Conservation (phyloP, 1,140 invertebrate species). For the Epicauta chinensis region DNA sequence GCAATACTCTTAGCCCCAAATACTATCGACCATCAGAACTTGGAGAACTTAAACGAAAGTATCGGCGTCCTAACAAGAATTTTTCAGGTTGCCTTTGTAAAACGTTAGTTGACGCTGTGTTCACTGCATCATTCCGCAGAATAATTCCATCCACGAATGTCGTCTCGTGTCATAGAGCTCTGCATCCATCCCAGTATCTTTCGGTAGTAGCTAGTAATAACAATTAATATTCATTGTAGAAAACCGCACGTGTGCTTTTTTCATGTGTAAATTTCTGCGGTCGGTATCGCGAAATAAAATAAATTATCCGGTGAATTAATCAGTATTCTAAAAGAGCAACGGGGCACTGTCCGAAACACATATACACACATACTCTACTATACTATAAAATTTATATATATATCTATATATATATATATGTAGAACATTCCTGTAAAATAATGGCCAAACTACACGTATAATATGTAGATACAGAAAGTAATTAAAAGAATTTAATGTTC, state of each 20-base stretch:
- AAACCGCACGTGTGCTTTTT: constrained; percentile 25
- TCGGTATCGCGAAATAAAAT: constrained; percentile 30
- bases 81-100: too few relatives aligned
- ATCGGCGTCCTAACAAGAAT: too few relatives aligned
- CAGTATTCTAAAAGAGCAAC: constrained; percentile 32
- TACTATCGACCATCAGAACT: too few relatives aligned
- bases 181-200: too few relatives aligned
- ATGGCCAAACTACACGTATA: constrained; percentile 39
- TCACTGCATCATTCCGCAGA: too few relatives aligned
- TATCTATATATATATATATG: constrained; percentile 6
- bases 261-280: constrained; percentile 28
- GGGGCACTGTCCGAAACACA: constrained; percentile 6
- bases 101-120: too few relatives aligned
- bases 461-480: constrained; percentile 40
- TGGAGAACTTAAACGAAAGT: too few relatives aligned
- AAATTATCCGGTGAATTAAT: constrained; percentile 35
- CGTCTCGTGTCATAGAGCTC: too few relatives aligned
- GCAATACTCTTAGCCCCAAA: too few relatives aligned
- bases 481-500: constrained; percentile 40
- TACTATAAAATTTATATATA: too few relatives aligned
- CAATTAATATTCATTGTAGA: constrained; percentile 30
- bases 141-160: too few relatives aligned
- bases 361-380: background rate
- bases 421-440: constrained; percentile 36
- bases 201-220: too few relatives aligned